These are phyloP conservation scores for Pogonomyrmex barbatus DNA, from an alignment of 1,140 invertebrate species.

Conservation along the genomic window DNA sequence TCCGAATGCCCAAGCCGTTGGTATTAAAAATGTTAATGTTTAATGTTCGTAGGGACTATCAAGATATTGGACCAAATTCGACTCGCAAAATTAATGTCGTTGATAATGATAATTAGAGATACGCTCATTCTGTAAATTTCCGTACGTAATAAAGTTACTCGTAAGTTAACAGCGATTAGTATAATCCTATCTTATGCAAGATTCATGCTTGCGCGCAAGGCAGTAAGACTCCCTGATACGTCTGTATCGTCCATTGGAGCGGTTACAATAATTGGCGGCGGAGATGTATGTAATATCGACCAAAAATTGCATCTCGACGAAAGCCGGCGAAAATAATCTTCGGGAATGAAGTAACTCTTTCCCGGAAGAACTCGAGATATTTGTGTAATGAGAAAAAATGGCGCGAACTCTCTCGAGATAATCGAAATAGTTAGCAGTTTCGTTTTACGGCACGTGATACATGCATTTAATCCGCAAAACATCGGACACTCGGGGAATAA, in stretches of 20 bases:
- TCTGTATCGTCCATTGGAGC: not conserved
- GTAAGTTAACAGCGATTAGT: conserved; percentile 21
- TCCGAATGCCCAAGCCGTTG: conserved; percentile 38
- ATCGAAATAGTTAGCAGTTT: conserved; percentile 66
- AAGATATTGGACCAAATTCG: conserved; percentile 15
- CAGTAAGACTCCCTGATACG: not conserved
- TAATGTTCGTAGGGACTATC: conserved; percentile 41
- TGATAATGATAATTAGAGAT: conserved; percentile 33
- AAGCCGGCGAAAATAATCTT: conserved; percentile 48
- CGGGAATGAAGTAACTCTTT: conserved; percentile 58
- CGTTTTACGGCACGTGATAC: conserved; percentile 65
- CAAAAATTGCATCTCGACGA: conserved; percentile 49
- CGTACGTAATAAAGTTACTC: not conserved
- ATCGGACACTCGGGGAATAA: conserved; percentile 64
- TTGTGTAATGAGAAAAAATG: conserved; percentile 67
- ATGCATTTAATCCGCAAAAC: conserved; percentile 66
- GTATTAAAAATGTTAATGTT: conserved; percentile 43
- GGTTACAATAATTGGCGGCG: conserved; percentile 21
- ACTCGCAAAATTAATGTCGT: conserved; percentile 11
- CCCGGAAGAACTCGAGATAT: conserved; percentile 60
- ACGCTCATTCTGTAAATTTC: conserved; percentile 16
- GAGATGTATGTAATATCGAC: conserved; percentile 36
- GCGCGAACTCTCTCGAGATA: conserved; percentile 44
- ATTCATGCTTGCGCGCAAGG: conserved; percentile 1
- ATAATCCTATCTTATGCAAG: not conserved